Evolutionary conservation across 2,113 vertebrate genomes (phyloP).

Genomic region (Probosciger aterrimus): DNA sequence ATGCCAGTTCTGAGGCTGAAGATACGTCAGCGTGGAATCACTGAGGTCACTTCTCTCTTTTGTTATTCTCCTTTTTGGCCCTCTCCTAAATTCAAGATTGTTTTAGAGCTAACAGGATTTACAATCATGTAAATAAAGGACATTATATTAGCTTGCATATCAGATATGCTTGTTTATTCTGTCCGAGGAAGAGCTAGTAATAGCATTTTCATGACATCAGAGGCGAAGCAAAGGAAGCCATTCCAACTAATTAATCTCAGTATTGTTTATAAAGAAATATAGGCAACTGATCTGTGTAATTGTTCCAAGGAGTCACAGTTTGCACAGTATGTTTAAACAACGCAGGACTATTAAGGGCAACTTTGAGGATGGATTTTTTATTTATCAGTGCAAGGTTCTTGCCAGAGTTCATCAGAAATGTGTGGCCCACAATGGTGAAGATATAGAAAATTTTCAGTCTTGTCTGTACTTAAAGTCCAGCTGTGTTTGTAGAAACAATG

Average conservation of each 20-base stretch:
- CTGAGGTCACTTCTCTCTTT: slow-evolving; percentile 65
- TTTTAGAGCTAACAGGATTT: slow-evolving; percentile 65
- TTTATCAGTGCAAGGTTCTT: not conserved
- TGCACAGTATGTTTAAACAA: slow-evolving; percentile 62
- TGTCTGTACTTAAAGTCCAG: not conserved
- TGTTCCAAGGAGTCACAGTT: slow-evolving; percentile 64
- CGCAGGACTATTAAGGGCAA: not conserved
- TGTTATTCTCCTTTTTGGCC: slow-evolving; percentile 57
- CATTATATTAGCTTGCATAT: slow-evolving; percentile 63
- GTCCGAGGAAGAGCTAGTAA: slow-evolving; percentile 63
- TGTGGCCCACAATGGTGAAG: not conserved
- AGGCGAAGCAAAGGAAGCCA: slow-evolving; percentile 68
- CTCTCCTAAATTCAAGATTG: slow-evolving; percentile 48
- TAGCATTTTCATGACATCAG: slow-evolving; percentile 72
- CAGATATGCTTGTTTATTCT: slow-evolving; percentile 67
- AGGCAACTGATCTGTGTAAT: slow-evolving; percentile 44
- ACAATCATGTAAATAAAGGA: slow-evolving; percentile 62
- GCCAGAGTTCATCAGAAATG: not conserved
- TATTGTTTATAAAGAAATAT: slow-evolving; percentile 63
- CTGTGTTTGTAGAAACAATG: not conserved
- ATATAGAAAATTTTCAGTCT: not conserved
- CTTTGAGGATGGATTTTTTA: slow-evolving; percentile 35
- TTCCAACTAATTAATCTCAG: slow-evolving; percentile 65
- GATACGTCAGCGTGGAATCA: slow-evolving; percentile 3
- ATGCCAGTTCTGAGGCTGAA: slow-evolving; percentile 48